Evolutionary conservation across 2,797 vertebrate genomes (phyloP).

Genomic region (Heteromormyrus szaboi): DNA sequence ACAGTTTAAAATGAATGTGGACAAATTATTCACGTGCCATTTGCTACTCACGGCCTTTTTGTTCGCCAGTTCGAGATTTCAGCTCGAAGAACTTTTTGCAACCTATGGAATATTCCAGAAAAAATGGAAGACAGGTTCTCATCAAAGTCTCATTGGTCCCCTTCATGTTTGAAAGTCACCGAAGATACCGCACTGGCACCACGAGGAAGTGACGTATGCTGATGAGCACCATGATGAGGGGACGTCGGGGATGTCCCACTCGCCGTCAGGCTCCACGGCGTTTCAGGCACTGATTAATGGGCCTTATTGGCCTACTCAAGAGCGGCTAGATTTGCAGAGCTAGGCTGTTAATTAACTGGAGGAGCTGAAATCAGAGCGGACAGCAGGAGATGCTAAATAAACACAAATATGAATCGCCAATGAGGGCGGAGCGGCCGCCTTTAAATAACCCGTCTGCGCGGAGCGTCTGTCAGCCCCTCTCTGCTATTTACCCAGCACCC

Average conservation of each 20-base stretch:
- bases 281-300: conserved; percentile 17
- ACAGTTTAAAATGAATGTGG: neutral
- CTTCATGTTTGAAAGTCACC: neutral
- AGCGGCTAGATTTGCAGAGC: conserved; percentile 12
- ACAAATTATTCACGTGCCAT: neutral
- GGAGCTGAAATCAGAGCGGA: neutral
- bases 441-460: neutral
- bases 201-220: neutral
- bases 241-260: neutral
- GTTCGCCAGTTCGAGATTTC: neutral
- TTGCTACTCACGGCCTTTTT: neutral
- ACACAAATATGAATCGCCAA: conserved; percentile 17
- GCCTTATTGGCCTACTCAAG: conserved; percentile 13
- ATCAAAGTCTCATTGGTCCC: neutral
- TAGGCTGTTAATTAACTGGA: conserved; percentile 15
- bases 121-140: neutral
- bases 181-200: neutral
- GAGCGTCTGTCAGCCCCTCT: neutral
- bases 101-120: neutral
- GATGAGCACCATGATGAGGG: neutral
- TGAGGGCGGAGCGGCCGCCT: conserved; percentile 2
- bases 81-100: neutral
- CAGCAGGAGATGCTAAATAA: conserved; percentile 21
- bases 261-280: neutral
- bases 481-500: neutral